Evolutionary conservation across 2,113 vertebrate species (phyloP), one percentile per base, ranked within the genome.

Genomic region (Pongo pygmaeus): DNA sequence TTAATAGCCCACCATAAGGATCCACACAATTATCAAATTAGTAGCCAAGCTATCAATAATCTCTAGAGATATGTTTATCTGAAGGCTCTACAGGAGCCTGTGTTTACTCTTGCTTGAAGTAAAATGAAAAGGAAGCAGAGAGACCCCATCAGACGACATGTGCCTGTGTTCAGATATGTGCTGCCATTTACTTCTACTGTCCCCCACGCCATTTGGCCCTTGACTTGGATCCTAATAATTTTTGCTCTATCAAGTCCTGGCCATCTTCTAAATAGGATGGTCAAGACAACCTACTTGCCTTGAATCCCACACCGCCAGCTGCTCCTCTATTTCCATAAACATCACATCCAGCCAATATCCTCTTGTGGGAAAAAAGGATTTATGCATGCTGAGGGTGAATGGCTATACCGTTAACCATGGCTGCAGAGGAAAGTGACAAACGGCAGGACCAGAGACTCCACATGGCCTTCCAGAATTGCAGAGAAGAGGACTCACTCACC

Each of bases 221-320:
- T 98, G 98, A 98, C 98, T 98, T 93, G 67, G 97, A 98, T 97
- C 97, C 97, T 98, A 98, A 93, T 95, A 97, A 98, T 98, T 98
- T 98, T 98, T 98, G 75, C 96, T 98, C 98, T 97, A 98, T 98
- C 97, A 98, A 97, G 95, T 95, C 96, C 98, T 98, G 97, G 98
- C 98, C 98, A 98, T 98, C 98, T 99, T 98, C 98, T 98, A 97
- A 98, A 93, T 78, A 97, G 97, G 97, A 98, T 90, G 97, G 98
- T 98, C 98, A 98, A 98, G 98, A 97, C 96, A 97, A 98, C 97
- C 96, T 96, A 93, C 98, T 98, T 98, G 98, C 98, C 98, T 98
- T 97, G 98, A 98, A 98, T 98, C 92, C 0, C 9, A 97, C 94
- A 98, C 93, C 35, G 85, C 93, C 98, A 99, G 98, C 97, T 99